Percentiles rank a stretch among this genome's conserved stretches.
Conservation (phyloP, 2,888 invertebrate genomes). For the Phlogophora meticulosa region DNA sequence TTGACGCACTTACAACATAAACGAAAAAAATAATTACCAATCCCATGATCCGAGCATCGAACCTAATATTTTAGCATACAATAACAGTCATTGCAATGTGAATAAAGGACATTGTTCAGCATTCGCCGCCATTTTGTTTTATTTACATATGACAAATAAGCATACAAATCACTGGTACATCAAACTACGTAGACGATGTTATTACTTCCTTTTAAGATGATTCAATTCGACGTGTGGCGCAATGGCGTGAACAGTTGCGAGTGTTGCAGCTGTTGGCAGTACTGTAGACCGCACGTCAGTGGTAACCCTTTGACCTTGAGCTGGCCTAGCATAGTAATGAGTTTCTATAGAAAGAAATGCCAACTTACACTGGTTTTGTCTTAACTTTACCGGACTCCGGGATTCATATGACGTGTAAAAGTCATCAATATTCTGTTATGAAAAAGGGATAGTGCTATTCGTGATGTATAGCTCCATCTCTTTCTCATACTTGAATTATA, state of each 20-base stretch:
- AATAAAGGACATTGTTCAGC: conserved; percentile 70
- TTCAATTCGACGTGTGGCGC: conserved; percentile 19
- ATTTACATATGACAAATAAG: conserved; percentile 70
- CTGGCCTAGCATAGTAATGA: no score
- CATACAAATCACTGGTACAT: conserved; percentile 66
- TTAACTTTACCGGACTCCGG: no score
- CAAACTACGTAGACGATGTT: conserved; percentile 29
- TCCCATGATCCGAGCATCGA: conserved; percentile 66
- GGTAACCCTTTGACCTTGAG: no score
- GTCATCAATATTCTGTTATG: no score
- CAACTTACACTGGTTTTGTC: no score
- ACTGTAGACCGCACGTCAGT: no score
- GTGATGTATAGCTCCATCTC: no score
- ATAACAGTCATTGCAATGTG: conserved; percentile 70
- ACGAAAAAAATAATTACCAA: conserved; percentile 60
- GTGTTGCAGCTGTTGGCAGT: not conserved
- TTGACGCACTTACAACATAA: conserved; percentile 27
- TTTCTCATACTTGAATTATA: no score
- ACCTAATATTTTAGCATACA: conserved; percentile 75
- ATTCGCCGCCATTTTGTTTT: conserved; percentile 65
- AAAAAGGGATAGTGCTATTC: no score
- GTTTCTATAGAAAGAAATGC: no score
- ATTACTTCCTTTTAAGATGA: conserved; percentile 40
- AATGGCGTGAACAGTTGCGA: not conserved
- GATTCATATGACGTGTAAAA: no score